phyloP scores from a whole-genome alignment of 2,797 vertebrate genomes.

The Acanthopagrus latus region DNA sequence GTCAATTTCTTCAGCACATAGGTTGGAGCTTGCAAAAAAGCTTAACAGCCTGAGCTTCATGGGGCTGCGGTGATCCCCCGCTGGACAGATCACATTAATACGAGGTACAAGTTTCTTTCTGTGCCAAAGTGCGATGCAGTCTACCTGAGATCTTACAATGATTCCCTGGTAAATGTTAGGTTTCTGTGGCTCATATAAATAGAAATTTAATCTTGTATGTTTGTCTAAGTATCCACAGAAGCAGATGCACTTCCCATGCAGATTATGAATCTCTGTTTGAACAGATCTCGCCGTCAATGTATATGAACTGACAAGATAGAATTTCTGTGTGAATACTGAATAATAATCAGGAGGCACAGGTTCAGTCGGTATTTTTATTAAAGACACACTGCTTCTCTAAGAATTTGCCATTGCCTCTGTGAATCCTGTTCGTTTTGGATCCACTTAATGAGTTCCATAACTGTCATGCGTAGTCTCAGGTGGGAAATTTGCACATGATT shows the following conservation, averaged over 20 bases:
- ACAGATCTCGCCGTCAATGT: constrained; percentile 83
- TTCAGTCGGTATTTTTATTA: constrained; percentile 72
- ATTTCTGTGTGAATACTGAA: constrained; percentile 71
- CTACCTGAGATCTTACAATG: constrained; percentile 72
- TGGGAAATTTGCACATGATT: constrained; percentile 2
- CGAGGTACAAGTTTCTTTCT: constrained; percentile 46
- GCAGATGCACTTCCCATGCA: constrained; percentile 84
- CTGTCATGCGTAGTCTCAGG: constrained; percentile 7
- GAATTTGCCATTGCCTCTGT: constrained; percentile 44
- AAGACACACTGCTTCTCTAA: constrained; percentile 49
- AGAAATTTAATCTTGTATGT: constrained; percentile 91
- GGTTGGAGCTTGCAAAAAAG: neutral
- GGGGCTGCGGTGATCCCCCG: constrained; percentile 17
- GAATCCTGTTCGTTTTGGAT: constrained; percentile 33
- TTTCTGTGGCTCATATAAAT: constrained; percentile 86
- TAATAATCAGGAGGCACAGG: constrained; percentile 73
- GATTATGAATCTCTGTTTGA: constrained; percentile 87
- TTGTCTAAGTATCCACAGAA: constrained; percentile 86
- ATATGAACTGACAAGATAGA: constrained; percentile 78
- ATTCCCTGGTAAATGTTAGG: constrained; percentile 83
- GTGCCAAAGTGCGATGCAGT: constrained; percentile 60
- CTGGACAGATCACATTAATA: constrained; percentile 57
- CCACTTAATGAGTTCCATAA: constrained; percentile 44
- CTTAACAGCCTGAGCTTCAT: neutral
- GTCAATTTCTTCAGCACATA: constrained; percentile 4